phyloP scores from a whole-genome alignment of 2,113 vertebrate genomes.

The Circaetus cinerascens region DNA sequence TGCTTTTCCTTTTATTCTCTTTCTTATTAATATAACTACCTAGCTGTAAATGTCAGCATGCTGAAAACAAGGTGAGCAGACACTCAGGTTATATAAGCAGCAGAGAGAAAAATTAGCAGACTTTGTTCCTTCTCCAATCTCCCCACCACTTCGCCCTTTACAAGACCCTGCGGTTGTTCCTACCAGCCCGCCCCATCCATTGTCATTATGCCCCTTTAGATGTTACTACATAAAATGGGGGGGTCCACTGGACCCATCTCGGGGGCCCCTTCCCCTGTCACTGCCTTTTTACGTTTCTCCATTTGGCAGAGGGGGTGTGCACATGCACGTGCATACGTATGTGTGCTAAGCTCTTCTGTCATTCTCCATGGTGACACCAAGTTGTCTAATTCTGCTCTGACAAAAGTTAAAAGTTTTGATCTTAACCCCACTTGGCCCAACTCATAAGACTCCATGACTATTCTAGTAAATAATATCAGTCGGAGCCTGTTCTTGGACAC shows the following conservation, averaged over 20 bases:
- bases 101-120: neutral
- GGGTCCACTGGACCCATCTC: neutral
- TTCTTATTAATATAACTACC: neutral
- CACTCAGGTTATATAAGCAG: neutral
- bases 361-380: neutral
- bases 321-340: neutral
- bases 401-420: neutral
- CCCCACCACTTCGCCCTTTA: neutral
- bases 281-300: neutral
- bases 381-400: neutral
- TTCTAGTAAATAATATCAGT: neutral
- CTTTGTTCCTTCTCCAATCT: neutral
- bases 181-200: neutral
- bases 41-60: neutral
- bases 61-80: neutral
- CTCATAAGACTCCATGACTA: neutral
- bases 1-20: neutral
- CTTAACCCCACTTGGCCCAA: neutral
- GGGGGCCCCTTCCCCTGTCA: neutral
- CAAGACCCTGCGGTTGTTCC: neutral
- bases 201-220: neutral
- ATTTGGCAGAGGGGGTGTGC: no score
- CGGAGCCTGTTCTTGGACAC: neutral
- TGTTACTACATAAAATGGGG: fast-evolving
- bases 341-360: neutral